These are phyloP conservation scores for Craniophora ligustri DNA, from an alignment of 2,888 invertebrate genomes.

Conservation along the genomic window DNA sequence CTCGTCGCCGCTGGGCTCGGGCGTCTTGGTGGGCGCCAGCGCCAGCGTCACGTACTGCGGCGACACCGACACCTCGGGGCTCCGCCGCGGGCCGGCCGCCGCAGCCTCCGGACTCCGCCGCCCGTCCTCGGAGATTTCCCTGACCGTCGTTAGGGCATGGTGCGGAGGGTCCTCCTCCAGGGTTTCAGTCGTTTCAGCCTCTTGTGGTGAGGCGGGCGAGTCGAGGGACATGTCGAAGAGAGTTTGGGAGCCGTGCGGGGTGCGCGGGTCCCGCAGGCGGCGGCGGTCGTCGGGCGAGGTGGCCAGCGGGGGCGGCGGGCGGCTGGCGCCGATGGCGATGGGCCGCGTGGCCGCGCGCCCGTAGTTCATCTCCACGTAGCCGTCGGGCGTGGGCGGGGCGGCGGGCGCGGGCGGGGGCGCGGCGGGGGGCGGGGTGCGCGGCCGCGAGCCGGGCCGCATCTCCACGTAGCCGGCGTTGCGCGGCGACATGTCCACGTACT, in stretches of 20 bases:
- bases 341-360: slow-evolving; percentile 89
- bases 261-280: slow-evolving; percentile 60
- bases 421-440: slow-evolving; percentile 27
- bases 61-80: slow-evolving; percentile 62
- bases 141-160: slow-evolving; percentile 69
- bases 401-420: slow-evolving; percentile 29
- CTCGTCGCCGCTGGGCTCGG: slow-evolving; percentile 56
- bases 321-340: slow-evolving; percentile 87
- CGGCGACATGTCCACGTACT: slow-evolving; percentile 86
- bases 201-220: slow-evolving; percentile 90
- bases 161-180: slow-evolving; percentile 61
- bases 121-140: slow-evolving; percentile 78
- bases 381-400: slow-evolving; percentile 59
- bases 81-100: slow-evolving; percentile 52
- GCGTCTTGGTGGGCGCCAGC: slow-evolving; percentile 50
- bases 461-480: slow-evolving; percentile 89
- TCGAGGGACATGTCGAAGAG: slow-evolving; percentile 91
- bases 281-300: slow-evolving; percentile 68
- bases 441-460: slow-evolving; percentile 84
- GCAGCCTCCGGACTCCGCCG: slow-evolving; percentile 52
- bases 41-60: slow-evolving; percentile 87
- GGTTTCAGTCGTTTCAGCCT: slow-evolving; percentile 72
- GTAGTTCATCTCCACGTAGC: slow-evolving; percentile 86
- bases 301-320: slow-evolving; percentile 54
- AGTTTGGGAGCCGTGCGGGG: slow-evolving; percentile 90